Conservation (phyloP, 2,888 invertebrate genomes). For the Eilema griseolum region DNA sequence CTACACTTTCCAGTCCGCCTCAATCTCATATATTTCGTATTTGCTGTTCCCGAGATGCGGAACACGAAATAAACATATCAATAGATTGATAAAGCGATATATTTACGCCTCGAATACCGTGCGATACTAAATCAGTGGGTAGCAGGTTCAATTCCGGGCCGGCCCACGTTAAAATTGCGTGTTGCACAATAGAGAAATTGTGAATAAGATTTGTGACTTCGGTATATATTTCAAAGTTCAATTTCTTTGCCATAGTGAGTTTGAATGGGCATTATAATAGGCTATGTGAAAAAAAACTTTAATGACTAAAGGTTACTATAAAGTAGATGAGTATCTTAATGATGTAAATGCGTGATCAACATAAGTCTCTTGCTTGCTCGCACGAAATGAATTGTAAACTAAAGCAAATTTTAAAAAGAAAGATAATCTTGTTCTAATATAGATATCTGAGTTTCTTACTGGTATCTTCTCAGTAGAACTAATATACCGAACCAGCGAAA, state of each 20-base stretch:
- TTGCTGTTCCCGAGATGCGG: slow-evolving; percentile 49
- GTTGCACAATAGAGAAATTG: slow-evolving; percentile 38
- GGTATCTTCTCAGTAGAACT: no score
- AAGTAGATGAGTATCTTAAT: no score
- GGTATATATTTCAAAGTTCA: neutral
- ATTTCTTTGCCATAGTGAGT: neutral
- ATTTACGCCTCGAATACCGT: slow-evolving; percentile 46
- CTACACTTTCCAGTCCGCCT: neutral
- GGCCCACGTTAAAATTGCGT: slow-evolving; percentile 51
- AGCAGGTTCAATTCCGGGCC: slow-evolving; percentile 52
- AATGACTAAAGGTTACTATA: no score
- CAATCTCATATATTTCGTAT: slow-evolving; percentile 38
- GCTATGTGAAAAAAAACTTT: no score
- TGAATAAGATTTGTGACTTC: slow-evolving; percentile 11
- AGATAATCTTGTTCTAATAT: no score
- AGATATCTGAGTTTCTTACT: no score
- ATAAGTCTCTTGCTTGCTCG: no score
- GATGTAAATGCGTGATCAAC: no score
- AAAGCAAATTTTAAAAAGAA: no score
- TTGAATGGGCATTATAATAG: no score
- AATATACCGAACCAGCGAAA: no score
- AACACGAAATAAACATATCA: slow-evolving; percentile 54
- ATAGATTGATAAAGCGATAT: slow-evolving; percentile 51
- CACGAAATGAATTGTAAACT: no score
- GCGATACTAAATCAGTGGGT: slow-evolving; percentile 43